Evolutionary conservation across 2,113 vertebrate genomes (phyloP).

Genomic region (Urocolius indicus): DNA sequence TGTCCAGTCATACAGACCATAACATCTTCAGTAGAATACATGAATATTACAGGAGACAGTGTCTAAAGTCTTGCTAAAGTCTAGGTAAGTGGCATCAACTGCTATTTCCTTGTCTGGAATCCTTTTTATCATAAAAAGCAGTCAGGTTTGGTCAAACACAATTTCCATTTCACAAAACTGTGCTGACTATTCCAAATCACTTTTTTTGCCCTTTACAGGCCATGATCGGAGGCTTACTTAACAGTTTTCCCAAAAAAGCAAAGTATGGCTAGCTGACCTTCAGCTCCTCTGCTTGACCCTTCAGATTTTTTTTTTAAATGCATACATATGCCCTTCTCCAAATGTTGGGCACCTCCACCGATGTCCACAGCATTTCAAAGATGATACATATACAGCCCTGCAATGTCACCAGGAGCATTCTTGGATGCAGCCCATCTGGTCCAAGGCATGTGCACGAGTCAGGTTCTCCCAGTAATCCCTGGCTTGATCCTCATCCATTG

Average conservation of each 20-base stretch:
- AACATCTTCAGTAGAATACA: neutral
- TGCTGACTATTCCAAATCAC: neutral
- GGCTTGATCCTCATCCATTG: neutral
- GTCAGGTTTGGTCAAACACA: neutral
- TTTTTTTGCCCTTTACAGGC: neutral
- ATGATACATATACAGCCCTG: fast-evolving
- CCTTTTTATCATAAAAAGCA: neutral
- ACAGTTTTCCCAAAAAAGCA: neutral
- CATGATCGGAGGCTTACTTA: neutral
- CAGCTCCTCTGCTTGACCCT: neutral
- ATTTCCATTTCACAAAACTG: neutral
- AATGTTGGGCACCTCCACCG: neutral
- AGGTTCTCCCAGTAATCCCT: neutral
- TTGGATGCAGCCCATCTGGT: neutral
- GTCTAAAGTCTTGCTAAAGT: neutral
- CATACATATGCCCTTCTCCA: neutral
- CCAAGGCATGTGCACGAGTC: fast-evolving
- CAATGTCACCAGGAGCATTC: neutral
- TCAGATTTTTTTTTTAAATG: neutral
- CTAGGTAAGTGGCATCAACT: neutral
- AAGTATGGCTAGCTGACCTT: neutral
- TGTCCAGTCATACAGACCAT: neutral
- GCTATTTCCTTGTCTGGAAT: neutral
- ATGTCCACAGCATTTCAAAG: neutral
- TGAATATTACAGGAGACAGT: neutral